Evolutionary conservation across 2,797 vertebrate species (phyloP).

Genomic region (Sebastes trivittatus): DNA sequence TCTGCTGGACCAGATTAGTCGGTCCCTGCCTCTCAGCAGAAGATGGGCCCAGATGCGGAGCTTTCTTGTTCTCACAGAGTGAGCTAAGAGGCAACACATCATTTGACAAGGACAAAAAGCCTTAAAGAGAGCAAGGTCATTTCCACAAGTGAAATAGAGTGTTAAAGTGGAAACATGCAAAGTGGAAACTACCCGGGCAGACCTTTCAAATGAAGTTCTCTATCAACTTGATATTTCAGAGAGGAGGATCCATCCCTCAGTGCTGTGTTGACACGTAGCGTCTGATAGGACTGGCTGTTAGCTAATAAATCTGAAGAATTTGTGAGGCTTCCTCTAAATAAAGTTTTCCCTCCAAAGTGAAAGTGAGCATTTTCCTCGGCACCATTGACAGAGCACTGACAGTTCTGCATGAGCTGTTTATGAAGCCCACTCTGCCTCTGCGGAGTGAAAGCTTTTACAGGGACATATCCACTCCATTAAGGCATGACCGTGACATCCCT

Average conservation of each 20-base stretch:
- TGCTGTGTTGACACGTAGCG: conserved; percentile 22
- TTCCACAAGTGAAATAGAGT: conserved; percentile 22
- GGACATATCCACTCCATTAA: conserved; percentile 77
- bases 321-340: conserved; percentile 36
- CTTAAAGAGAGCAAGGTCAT: conserved; percentile 48
- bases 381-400: conserved; percentile 44
- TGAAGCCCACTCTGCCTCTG: conserved; percentile 61
- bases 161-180: conserved; percentile 20
- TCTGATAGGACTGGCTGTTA: conserved; percentile 13
- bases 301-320: conserved; percentile 46
- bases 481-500: conserved; percentile 66
- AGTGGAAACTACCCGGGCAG: conserved; percentile 7
- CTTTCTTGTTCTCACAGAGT: conserved; percentile 38
- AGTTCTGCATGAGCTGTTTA: conserved; percentile 68
- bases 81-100: conserved; percentile 44
- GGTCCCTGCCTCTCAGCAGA: conserved; percentile 51
- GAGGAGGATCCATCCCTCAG: conserved; percentile 1
- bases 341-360: conserved; percentile 35
- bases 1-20: conserved; percentile 71
- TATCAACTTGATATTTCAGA: conserved; percentile 9
- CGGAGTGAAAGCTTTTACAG: conserved; percentile 77
- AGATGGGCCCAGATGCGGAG: conserved; percentile 54
- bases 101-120: conserved; percentile 54
- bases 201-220: conserved; percentile 24
- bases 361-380: conserved; percentile 47